These are phyloP conservation scores for Chinchilla lanigera DNA, from an alignment of 2,113 vertebrate genomes.

Conservation along the genomic window DNA sequence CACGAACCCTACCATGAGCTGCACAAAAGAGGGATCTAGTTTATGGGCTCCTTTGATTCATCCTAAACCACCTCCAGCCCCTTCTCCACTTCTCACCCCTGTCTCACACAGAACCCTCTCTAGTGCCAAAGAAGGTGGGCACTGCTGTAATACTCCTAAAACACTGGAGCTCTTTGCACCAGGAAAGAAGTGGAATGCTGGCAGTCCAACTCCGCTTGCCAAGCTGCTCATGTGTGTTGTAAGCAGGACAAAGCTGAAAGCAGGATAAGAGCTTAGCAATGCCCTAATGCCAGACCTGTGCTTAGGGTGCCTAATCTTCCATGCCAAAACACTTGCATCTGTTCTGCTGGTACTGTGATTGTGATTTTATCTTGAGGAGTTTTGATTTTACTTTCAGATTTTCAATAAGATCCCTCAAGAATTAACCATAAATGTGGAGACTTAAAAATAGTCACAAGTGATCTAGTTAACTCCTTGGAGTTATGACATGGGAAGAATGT, in stretches of 20 bases:
- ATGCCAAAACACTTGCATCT: neutral
- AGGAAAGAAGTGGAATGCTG: neutral
- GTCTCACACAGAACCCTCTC: neutral
- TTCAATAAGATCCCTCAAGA: neutral
- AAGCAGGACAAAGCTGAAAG: neutral
- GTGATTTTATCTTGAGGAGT: neutral
- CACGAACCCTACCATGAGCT: neutral
- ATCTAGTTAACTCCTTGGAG: conserved; percentile 17
- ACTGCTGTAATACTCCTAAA: neutral
- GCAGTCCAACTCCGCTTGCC: neutral
- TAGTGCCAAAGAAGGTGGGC: neutral
- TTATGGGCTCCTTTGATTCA: neutral
- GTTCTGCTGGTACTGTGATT: neutral
- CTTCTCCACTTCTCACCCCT: neutral
- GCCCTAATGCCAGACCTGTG: neutral
- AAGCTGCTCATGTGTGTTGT: neutral
- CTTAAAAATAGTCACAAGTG: conserved; percentile 37
- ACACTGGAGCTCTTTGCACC: neutral
- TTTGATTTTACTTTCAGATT: conserved; percentile 25
- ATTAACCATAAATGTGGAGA: conserved; percentile 15
- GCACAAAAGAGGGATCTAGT: neutral
- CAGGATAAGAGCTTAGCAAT: neutral
- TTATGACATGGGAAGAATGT: conserved; percentile 49
- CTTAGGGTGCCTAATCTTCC: neutral
- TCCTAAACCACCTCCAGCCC: neutral